Evolutionary conservation across 2,113 vertebrate genomes (phyloP), one percentile per base, ranked within the genome.

Genomic region (Seriola quinqueradiata): DNA sequence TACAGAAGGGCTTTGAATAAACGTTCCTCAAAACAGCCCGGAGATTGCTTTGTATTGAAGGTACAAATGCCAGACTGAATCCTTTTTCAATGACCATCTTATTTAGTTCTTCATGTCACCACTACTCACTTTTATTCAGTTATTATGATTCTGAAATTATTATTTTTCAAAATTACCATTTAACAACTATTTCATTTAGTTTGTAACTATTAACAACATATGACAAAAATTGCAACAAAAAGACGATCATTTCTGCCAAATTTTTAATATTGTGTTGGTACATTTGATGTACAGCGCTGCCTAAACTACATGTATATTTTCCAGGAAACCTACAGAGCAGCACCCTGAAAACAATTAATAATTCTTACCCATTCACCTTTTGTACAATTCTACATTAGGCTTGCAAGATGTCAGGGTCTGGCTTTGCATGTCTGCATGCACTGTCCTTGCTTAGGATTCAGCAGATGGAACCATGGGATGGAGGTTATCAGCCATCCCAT

Each of bases 391-490:
- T 83, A 75, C 61, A 85, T 85, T 46, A 67, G 60, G 70, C 75
- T 89, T 84, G 65, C 69, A 77, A 78, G 76, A 89, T 86, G 78
- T 87, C 79, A 77, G 77, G 23, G 75, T 84, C 66, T 86, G 72
- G 70, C 57, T 88, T 88, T 90, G 84, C 90, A 87, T 93, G 90
- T 91, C 79, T 80, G 87, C 86, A 77, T 89, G 90, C 81, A 66
- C 86, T 91, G 92, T 92, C 90, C 91, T 94, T 94, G 94, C 89
- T 96, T 94, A 93, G 92, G 82, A 94, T 93, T 95, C 92, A 96
- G 92, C 93, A 95, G 95, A 95, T 95, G 94, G 94, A 94, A 95
- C 89, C 92, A 90, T 89, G 83, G 88, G 92, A 95, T 93, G 87
- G 94, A 94, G 93, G 94, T 95, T 95, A 93, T 92, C 93, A 93